These are phyloP conservation scores for Prionchulus punctatus DNA, from an alignment of 2,888 invertebrate species.

Conservation along the genomic window DNA sequence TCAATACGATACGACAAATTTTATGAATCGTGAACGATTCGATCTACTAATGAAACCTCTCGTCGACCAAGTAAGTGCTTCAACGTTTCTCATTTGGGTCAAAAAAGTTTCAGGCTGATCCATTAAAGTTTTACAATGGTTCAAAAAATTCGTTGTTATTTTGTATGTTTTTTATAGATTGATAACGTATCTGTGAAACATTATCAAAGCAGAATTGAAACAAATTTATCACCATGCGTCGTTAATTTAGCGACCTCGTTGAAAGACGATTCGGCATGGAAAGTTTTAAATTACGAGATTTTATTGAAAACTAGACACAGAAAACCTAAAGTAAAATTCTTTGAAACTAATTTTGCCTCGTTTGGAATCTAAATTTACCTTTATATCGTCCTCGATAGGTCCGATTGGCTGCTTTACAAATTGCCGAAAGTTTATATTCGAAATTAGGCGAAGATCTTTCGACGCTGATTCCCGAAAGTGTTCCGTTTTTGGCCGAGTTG, in stretches of 20 bases:
- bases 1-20: constrained; percentile 61
- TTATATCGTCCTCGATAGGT: too few species aligned
- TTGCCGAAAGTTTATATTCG: constrained; percentile 58
- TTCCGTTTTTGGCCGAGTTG: constrained; percentile 79
- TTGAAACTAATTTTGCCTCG: too few species aligned
- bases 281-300: constrained; percentile 72
- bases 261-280: constrained; percentile 71
- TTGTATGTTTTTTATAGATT: constrained; percentile 32
- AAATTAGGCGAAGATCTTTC: constrained; percentile 75
- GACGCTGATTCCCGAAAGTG: constrained; percentile 71
- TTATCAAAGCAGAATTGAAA: constrained; percentile 46
- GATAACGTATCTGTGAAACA: constrained; percentile 48
- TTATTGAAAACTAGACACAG: constrained; percentile 66
- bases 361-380: too few species aligned
- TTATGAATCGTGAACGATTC: constrained; percentile 66
- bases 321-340: constrained; percentile 53
- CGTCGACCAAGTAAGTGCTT: constrained; percentile 54
- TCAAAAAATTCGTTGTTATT: background rate
- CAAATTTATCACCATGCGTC: constrained; percentile 57
- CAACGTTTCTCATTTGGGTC: background rate
- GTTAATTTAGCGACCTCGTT: constrained; percentile 64
- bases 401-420: constrained; percentile 52
- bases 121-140: background rate
- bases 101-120: background rate
- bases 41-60: constrained; percentile 66